phyloP scores from a whole-genome alignment of 2,888 invertebrate species.

The Acholoe squamosa region DNA sequence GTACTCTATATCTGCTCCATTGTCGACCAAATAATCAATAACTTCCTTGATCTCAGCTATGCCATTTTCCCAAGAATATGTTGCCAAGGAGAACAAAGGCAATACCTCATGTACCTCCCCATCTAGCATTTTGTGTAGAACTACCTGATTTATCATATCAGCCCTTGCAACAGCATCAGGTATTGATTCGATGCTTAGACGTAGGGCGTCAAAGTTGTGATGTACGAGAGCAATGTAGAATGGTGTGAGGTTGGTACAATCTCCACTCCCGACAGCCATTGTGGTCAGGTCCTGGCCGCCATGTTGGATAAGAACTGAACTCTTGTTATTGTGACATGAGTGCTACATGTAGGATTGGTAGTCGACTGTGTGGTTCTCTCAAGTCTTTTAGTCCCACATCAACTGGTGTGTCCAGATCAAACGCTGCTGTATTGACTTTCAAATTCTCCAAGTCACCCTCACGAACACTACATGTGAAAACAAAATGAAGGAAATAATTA shows the following conservation, averaged over 20 bases:
- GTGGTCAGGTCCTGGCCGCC: not conserved
- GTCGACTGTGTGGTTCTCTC: not conserved
- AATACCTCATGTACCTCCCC: not conserved
- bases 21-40: not conserved
- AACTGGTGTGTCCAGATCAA: not conserved
- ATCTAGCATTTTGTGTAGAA: no score
- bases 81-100: not conserved
- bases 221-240: constrained; percentile 30
- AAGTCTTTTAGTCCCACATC: not conserved
- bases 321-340: constrained; percentile 6
- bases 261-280: not conserved
- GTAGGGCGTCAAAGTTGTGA: not conserved
- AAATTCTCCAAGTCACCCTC: not conserved
- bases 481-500: no score
- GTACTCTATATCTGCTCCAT: not conserved
- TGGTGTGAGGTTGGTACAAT: not conserved
- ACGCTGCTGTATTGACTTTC: not conserved
- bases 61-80: no score
- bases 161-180: not conserved
- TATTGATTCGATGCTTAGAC: not conserved
- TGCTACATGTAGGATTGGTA: constrained; percentile 10
- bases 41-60: not conserved
- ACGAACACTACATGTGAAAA: not conserved
- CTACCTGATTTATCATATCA: not conserved
- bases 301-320: not conserved